Percentiles rank a stretch among this genome's conserved stretches.
Conservation (phyloP, 2,888 invertebrate genomes). For the Orthosia gothica region DNA sequence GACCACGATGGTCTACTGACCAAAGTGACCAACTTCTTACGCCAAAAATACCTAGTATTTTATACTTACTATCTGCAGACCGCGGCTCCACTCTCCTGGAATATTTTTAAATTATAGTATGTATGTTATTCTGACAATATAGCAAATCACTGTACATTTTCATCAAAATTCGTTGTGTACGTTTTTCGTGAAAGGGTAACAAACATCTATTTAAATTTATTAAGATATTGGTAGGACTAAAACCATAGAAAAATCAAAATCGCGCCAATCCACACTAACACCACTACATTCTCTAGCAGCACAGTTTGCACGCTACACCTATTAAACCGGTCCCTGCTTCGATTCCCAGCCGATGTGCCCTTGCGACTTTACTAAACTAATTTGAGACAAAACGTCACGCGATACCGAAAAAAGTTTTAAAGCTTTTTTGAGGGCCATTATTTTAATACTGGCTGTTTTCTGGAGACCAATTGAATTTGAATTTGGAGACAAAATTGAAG, state of each 20-base stretch:
- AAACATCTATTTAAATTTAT: too few species aligned
- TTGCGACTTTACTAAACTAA: constrained; percentile 84
- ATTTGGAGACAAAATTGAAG: constrained; percentile 59
- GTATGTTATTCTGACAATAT: too few species aligned
- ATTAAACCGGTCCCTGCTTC: constrained; percentile 81
- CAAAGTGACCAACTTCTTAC: too few species aligned
- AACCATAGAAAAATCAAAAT: background rate
- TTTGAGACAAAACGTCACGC: constrained; percentile 84
- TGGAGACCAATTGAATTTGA: constrained; percentile 50
- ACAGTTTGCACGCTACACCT: constrained; percentile 80
- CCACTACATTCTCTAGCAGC: constrained; percentile 66
- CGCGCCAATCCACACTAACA: constrained; percentile 37
- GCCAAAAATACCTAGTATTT: too few species aligned
- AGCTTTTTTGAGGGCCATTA: constrained; percentile 64
- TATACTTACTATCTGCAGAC: too few species aligned
- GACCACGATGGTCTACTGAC: too few species aligned
- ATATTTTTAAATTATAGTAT: too few species aligned
- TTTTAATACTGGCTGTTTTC: constrained; percentile 62
- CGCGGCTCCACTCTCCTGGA: too few species aligned
- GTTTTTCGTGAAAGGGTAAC: too few species aligned
- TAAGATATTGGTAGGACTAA: too few species aligned
- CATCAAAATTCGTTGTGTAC: too few species aligned
- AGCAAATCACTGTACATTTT: too few species aligned
- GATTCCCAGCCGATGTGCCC: constrained; percentile 78
- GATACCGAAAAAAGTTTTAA: constrained; percentile 70